A percentile compares a stretch with the other conserved stretches of the same genome.
Conservation (phyloP, 1,140 invertebrate genomes). For the Cryptotermes secundus region DNA sequence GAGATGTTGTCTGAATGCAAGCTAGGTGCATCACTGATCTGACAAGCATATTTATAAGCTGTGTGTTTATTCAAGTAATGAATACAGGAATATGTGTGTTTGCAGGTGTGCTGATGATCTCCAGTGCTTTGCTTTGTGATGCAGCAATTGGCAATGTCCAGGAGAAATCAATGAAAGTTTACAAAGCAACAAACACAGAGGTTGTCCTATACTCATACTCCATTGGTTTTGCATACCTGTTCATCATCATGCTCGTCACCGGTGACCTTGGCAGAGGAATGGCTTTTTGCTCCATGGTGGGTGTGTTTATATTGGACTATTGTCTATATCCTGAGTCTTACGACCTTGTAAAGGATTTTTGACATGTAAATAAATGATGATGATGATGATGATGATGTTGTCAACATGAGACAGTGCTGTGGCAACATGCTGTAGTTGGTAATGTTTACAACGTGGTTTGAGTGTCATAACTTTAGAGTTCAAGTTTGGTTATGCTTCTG, state of each 20-base stretch:
- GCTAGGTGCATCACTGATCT: no score
- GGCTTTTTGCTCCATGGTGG: slow-evolving; percentile 75
- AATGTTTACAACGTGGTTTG: background rate
- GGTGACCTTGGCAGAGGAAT: slow-evolving; percentile 76
- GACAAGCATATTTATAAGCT: no score
- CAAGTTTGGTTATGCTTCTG: no score
- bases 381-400: no score
- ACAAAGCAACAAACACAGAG: slow-evolving; percentile 82
- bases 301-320: no score
- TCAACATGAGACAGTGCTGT: background rate
- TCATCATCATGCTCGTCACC: slow-evolving; percentile 69
- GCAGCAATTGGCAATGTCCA: slow-evolving; percentile 95
- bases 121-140: slow-evolving; percentile 83
- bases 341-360: no score
- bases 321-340: no score
- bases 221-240: slow-evolving; percentile 83
- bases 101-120: slow-evolving; percentile 82
- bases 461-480: background rate
- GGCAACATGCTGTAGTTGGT: background rate
- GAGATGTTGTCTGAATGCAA: no score
- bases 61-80: no score
- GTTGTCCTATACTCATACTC: slow-evolving; percentile 92
- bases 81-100: slow-evolving; percentile 31
- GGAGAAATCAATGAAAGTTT: slow-evolving; percentile 88
- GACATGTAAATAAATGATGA: no score